Conservation (phyloP, 2,113 vertebrate genomes). For the Apteryx owenii region DNA sequence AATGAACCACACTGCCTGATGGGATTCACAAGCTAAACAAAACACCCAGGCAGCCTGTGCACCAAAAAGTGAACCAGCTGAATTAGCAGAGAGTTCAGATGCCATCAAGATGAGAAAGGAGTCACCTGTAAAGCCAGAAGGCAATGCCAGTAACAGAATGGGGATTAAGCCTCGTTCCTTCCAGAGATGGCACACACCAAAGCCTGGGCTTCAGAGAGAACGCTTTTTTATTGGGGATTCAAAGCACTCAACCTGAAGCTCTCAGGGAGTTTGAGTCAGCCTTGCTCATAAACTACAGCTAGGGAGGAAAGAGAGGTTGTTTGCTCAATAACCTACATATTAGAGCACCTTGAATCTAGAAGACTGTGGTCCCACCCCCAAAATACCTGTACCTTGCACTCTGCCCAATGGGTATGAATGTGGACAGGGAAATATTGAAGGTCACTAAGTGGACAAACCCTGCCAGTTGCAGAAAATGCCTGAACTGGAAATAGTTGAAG, state of each 20-base stretch:
- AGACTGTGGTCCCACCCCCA: background rate
- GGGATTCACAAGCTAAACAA: background rate
- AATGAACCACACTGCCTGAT: background rate
- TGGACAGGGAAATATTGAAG: background rate
- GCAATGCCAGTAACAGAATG: background rate
- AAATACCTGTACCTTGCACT: background rate
- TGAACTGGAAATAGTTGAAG: background rate
- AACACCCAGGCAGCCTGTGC: background rate
- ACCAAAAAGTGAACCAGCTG: background rate
- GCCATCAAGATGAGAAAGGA: background rate
- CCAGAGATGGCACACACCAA: background rate
- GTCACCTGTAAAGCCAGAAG: background rate
- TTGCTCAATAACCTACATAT: background rate
- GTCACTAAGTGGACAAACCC: background rate
- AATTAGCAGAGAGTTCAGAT: background rate
- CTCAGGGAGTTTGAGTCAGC: background rate
- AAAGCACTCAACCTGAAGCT: background rate
- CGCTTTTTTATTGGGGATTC: background rate
- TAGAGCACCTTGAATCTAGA: background rate
- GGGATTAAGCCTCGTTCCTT: background rate
- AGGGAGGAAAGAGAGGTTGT: background rate
- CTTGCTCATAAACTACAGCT: background rate
- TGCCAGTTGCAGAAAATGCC: background rate
- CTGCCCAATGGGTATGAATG: background rate
- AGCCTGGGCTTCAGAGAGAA: background rate